Conservation (phyloP, 2,888 invertebrate species). For the Calliopum simillimum region DNA sequence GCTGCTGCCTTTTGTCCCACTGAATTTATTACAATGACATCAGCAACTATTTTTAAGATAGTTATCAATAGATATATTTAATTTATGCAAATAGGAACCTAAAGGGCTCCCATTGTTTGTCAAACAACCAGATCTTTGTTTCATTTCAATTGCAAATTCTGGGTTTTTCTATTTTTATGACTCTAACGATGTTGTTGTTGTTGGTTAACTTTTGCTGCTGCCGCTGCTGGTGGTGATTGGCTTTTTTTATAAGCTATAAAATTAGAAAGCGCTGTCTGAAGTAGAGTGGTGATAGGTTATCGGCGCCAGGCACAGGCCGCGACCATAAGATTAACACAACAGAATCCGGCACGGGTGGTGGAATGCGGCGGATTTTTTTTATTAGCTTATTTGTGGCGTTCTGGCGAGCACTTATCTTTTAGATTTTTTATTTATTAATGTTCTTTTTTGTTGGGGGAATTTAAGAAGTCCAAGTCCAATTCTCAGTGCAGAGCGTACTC, state of each 20-base stretch:
- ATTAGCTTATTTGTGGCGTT: not conserved
- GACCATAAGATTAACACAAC: not conserved
- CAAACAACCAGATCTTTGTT: not conserved
- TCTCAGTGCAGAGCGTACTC: not conserved
- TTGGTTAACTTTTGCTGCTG: not conserved
- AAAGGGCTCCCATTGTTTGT: not conserved
- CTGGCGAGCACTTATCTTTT: not conserved
- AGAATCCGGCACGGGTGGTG: constrained; percentile 11
- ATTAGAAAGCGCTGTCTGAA: constrained; percentile 21
- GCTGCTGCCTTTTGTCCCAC: too few species aligned
- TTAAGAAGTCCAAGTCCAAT: not conserved
- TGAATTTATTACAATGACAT: too few species aligned
- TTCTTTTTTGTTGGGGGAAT: not conserved
- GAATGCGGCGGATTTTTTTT: not conserved
- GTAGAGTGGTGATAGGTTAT: constrained; percentile 15
- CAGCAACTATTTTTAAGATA: too few species aligned
- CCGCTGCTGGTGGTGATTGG: not conserved
- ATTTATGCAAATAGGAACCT: not conserved
- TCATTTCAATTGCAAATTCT: constrained; percentile 23
- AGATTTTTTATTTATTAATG: not conserved
- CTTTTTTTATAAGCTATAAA: not conserved
- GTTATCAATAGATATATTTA: not conserved
- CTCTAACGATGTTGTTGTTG: not conserved
- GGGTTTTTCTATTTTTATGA: not conserved
- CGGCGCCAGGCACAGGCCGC: constrained; percentile 11